phyloP scores from a whole-genome alignment of 1,140 invertebrate genomes.

The Pseudoatta argentina region DNA sequence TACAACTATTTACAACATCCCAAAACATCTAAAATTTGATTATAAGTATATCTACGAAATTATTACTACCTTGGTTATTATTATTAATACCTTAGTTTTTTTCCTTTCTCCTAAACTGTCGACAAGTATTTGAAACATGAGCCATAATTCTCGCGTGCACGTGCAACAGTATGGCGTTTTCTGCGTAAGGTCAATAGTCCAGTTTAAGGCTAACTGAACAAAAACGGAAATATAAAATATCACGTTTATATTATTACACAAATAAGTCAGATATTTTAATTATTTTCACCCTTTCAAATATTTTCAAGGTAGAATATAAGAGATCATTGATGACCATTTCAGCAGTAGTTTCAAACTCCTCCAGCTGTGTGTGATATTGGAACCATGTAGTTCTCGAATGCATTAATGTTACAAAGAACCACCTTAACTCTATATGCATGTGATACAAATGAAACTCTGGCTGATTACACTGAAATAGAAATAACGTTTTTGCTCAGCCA shows the following conservation, averaged over 20 bases:
- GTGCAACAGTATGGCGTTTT: constrained; percentile 84
- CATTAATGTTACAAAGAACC: constrained; percentile 82
- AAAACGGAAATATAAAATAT: constrained; percentile 19
- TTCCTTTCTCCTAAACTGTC: constrained; percentile 71
- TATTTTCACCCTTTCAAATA: constrained; percentile 81
- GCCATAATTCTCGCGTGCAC: constrained; percentile 85
- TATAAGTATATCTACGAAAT: neutral
- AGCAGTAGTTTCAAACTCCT: constrained; percentile 77
- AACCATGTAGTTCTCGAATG: constrained; percentile 72
- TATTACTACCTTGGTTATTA: neutral
- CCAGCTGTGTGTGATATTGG: constrained; percentile 66
- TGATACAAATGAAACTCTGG: constrained; percentile 86
- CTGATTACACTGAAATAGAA: constrained; percentile 80
- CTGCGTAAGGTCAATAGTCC: constrained; percentile 74
- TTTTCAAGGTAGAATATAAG: constrained; percentile 80
- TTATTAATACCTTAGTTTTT: constrained; percentile 76
- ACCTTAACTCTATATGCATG: constrained; percentile 84
- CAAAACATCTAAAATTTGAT: constrained; percentile 81
- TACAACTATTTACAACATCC: constrained; percentile 80
- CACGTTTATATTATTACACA: neutral
- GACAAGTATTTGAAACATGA: constrained; percentile 83
- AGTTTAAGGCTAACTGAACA: constrained; percentile 77
- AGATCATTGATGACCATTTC: constrained; percentile 79
- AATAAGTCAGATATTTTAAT: constrained; percentile 29
- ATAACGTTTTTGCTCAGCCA: constrained; percentile 35